A percentile compares a stretch with the other conserved stretches of the same genome.
phyloP scores from a whole-genome alignment of 2,888 invertebrate species.

The Serrognathus titanus region DNA sequence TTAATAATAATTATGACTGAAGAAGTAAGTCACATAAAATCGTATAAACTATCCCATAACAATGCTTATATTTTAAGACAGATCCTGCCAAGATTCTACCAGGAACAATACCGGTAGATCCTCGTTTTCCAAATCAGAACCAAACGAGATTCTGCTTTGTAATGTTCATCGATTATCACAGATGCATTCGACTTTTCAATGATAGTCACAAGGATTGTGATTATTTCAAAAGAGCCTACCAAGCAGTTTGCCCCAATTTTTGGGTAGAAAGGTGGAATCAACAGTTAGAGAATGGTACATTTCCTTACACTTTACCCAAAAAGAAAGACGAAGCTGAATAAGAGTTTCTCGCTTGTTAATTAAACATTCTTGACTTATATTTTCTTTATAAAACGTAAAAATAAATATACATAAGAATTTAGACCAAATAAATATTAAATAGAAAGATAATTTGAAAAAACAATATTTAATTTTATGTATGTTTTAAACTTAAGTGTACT shows the following conservation, averaged over 20 bases:
- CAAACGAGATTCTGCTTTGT: slow-evolving; percentile 63
- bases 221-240: slow-evolving; percentile 60
- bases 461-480: too few relatives aligned
- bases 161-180: slow-evolving; percentile 33
- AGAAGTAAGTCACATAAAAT: too few relatives aligned
- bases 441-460: too few relatives aligned
- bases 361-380: too few relatives aligned
- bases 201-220: slow-evolving; percentile 53
- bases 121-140: slow-evolving; percentile 89
- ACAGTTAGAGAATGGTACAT: slow-evolving; percentile 55
- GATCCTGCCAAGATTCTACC: slow-evolving; percentile 8
- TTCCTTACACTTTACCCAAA: slow-evolving; percentile 49
- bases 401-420: too few relatives aligned
- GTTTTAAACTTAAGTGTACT: too few relatives aligned
- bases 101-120: slow-evolving; percentile 81
- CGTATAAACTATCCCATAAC: background rate
- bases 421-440: too few relatives aligned
- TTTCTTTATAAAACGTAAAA: too few relatives aligned
- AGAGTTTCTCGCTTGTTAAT: too few relatives aligned
- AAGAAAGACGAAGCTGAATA: slow-evolving; percentile 1
- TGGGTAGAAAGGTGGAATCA: slow-evolving; percentile 63
- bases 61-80: background rate
- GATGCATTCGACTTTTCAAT: slow-evolving; percentile 27
- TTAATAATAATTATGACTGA: too few relatives aligned
- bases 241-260: slow-evolving; percentile 57